These are phyloP conservation scores for Diuraphis noxia DNA, from an alignment of 1,140 invertebrate genomes.

Conservation along the genomic window DNA sequence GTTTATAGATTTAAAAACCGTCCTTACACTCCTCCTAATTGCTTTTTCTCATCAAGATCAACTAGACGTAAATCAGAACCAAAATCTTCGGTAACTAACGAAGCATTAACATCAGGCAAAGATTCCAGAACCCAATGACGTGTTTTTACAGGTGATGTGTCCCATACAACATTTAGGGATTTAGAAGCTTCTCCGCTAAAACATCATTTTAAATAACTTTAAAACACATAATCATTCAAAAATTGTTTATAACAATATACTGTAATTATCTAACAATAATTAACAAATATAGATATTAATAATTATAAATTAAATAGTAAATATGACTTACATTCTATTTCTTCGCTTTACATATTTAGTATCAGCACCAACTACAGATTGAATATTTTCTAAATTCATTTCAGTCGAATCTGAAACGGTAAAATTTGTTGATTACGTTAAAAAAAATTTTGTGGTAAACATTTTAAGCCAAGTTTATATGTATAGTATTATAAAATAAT, in stretches of 20 bases:
- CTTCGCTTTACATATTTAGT: constrained; percentile 29
- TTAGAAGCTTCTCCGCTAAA: background rate
- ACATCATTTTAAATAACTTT: background rate
- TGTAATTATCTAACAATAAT: background rate
- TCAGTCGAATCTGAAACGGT: constrained; percentile 43
- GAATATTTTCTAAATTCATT: constrained; percentile 32
- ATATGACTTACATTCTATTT: constrained; percentile 43
- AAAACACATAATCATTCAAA: background rate
- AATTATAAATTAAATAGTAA: background rate
- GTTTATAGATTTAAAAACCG: background rate
- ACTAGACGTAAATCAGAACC: constrained; percentile 38
- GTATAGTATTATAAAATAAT: background rate
- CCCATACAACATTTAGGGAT: constrained; percentile 54
- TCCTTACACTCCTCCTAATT: constrained; percentile 55
- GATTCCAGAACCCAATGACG: constrained; percentile 30
- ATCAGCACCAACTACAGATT: background rate
- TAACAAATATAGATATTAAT: background rate
- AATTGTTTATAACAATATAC: background rate
- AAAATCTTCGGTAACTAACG: constrained; percentile 38
- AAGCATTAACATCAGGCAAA: background rate
- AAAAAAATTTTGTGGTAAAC: background rate
- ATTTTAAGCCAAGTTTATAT: background rate
- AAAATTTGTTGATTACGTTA: background rate
- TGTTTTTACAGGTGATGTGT: constrained; percentile 55
- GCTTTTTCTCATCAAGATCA: constrained; percentile 48